Percentiles rank a stretch among this genome's conserved stretches.
phyloP scores from a whole-genome alignment of 2,797 vertebrate species.

The Vespertilio murinus region DNA sequence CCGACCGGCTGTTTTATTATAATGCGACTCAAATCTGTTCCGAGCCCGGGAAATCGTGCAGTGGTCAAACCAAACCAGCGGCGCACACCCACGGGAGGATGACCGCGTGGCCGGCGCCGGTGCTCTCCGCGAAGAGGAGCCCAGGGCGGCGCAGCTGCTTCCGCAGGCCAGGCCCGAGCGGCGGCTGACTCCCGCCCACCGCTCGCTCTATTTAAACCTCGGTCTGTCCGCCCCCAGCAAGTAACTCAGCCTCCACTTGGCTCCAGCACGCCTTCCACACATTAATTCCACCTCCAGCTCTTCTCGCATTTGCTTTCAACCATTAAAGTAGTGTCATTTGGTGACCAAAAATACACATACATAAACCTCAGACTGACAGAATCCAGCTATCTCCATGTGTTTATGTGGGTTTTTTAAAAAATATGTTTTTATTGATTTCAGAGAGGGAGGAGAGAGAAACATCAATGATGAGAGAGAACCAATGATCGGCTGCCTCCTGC shows the following conservation, averaged over 20 bases:
- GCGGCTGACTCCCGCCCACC: not conserved
- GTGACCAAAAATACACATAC: not conserved
- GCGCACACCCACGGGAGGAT: not conserved
- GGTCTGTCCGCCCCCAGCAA: not conserved
- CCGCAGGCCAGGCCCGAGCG: fast-evolving
- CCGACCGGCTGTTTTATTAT: not conserved
- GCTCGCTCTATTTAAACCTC: not conserved
- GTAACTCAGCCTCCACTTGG: not conserved
- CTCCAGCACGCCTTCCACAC: not conserved
- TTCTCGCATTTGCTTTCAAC: not conserved
- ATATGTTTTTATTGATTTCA: too few relatives aligned
- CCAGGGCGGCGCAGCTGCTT: not conserved
- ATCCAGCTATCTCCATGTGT: not conserved
- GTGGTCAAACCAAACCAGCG: not conserved
- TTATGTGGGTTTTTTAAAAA: not conserved
- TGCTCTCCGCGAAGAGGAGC: fast-evolving
- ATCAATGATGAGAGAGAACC: too few relatives aligned
- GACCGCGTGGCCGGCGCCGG: too few relatives aligned
- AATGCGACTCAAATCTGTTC: not conserved
- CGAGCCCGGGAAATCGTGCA: not conserved
- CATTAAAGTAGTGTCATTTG: not conserved
- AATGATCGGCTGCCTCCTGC: too few relatives aligned
- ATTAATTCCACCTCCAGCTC: not conserved
- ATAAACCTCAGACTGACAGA: not conserved
- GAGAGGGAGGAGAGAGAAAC: too few relatives aligned